Evolutionary conservation across 2,797 vertebrate genomes (phyloP).

Genomic region (Mastacembelus armatus): DNA sequence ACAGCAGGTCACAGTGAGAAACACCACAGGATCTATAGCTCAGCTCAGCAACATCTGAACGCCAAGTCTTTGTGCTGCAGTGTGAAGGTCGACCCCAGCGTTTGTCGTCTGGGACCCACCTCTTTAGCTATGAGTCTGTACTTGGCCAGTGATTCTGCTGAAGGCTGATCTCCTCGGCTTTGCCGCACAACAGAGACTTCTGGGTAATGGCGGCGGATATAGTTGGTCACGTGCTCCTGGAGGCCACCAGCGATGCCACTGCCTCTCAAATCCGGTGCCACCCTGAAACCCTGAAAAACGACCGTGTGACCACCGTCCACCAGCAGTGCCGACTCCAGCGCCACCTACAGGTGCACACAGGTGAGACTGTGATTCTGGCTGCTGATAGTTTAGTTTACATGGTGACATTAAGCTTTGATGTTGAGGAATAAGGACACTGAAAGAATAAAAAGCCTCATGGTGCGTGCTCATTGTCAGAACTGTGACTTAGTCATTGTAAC

Average conservation of each 20-base stretch:
- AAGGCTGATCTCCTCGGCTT: conserved; percentile 12
- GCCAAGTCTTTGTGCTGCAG: too few relatives aligned
- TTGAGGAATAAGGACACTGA: too few relatives aligned
- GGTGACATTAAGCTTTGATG: too few relatives aligned
- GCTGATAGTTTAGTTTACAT: too few relatives aligned
- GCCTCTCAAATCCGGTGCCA: conserved; percentile 21
- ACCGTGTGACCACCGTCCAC: conserved; percentile 14
- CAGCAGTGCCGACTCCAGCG: conserved; percentile 15
- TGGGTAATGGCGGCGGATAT: conserved; percentile 11
- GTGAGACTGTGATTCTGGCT: too few relatives aligned
- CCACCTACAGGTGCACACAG: conserved; percentile 23
- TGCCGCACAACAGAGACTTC: conserved; percentile 2
- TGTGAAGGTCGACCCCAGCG: too few relatives aligned
- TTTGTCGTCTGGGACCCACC: conserved; percentile 28
- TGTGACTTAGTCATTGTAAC: too few relatives aligned
- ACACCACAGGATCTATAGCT: too few relatives aligned
- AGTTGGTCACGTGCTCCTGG: conserved; percentile 6
- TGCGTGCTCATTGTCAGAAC: too few relatives aligned
- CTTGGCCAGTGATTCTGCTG: background rate
- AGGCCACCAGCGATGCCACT: background rate
- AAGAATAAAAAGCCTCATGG: too few relatives aligned
- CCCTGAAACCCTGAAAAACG: conserved; percentile 27
- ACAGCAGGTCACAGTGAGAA: too few relatives aligned
- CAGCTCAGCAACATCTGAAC: too few relatives aligned
- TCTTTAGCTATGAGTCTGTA: conserved; percentile 25